A percentile compares a stretch with the other conserved stretches of the same genome.
Conservation (phyloP, 2,113 vertebrate species). For the Bujurquina vittata region DNA sequence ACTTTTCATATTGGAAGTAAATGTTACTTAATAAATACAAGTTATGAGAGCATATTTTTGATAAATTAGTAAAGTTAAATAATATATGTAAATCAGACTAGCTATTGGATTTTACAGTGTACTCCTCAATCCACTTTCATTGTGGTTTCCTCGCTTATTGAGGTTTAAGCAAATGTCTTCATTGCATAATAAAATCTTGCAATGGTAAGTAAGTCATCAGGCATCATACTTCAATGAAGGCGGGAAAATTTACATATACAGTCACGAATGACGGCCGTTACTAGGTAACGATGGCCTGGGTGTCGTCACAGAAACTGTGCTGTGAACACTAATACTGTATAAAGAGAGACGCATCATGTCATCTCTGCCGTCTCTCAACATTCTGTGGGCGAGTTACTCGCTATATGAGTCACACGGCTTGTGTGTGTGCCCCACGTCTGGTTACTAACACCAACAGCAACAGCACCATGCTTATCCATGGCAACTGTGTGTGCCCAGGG, state of each 20-base stretch:
- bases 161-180: neutral
- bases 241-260: neutral
- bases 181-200: neutral
- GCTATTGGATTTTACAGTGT: too few relatives aligned
- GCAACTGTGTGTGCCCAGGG: constrained; percentile 47
- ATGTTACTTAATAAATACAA: too few relatives aligned
- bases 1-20: too few relatives aligned
- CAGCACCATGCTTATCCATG: constrained; percentile 22
- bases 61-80: too few relatives aligned
- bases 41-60: too few relatives aligned
- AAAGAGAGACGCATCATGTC: neutral
- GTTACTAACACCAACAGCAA: constrained; percentile 59
- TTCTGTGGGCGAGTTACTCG: constrained; percentile 10
- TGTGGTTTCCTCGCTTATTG: neutral
- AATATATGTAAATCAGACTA: too few relatives aligned
- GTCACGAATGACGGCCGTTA: neutral
- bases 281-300: neutral
- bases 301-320: neutral
- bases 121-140: neutral
- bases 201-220: neutral
- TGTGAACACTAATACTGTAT: neutral
- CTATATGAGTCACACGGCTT: constrained; percentile 52
- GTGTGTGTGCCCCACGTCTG: neutral
- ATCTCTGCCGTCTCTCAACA: neutral
- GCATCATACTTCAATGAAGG: neutral